Evolutionary conservation across 2,888 invertebrate genomes (phyloP).

Genomic region (Xiphydria camelus): DNA sequence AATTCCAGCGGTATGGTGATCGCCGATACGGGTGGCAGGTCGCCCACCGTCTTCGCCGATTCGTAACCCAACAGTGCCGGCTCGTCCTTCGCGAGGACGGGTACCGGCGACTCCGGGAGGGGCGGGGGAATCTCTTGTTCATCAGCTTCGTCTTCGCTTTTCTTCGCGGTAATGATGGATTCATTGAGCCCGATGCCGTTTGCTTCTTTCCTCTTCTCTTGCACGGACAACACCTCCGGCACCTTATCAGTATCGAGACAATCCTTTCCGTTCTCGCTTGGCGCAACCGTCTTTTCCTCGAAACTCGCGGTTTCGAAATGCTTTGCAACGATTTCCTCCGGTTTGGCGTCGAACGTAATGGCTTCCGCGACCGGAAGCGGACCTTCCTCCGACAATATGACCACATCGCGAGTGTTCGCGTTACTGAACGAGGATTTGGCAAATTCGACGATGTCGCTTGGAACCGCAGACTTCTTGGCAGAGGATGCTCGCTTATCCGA

Average conservation of each 20-base stretch:
- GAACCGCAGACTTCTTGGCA: not conserved
- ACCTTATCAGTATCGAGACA: too few species aligned
- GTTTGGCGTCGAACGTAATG: conserved; percentile 26
- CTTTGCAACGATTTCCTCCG: conserved; percentile 17
- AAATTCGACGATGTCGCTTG: not conserved
- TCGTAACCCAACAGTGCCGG: too few species aligned
- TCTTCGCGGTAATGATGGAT: conserved; percentile 1
- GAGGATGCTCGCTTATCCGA: not conserved
- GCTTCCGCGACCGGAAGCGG: conserved; percentile 35
- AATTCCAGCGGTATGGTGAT: too few species aligned
- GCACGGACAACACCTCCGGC: too few species aligned
- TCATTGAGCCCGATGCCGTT: conserved; percentile 6
- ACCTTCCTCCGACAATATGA: conserved; percentile 40
- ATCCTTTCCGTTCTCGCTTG: conserved; percentile 10
- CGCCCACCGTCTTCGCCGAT: too few species aligned
- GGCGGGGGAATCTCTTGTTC: conserved; percentile 39
- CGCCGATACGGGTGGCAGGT: too few species aligned
- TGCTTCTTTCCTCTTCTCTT: conserved; percentile 13
- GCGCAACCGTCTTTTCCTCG: not conserved
- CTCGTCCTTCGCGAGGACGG: conserved; percentile 30
- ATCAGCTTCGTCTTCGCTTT: conserved; percentile 6
- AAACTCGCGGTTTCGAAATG: not conserved
- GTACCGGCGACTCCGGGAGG: conserved; percentile 30
- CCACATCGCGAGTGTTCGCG: conserved; percentile 15
- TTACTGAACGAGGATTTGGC: not conserved